Base-by-base conservation (phyloP, 2,888 invertebrate species). In the Mimas tiliae region DNA sequence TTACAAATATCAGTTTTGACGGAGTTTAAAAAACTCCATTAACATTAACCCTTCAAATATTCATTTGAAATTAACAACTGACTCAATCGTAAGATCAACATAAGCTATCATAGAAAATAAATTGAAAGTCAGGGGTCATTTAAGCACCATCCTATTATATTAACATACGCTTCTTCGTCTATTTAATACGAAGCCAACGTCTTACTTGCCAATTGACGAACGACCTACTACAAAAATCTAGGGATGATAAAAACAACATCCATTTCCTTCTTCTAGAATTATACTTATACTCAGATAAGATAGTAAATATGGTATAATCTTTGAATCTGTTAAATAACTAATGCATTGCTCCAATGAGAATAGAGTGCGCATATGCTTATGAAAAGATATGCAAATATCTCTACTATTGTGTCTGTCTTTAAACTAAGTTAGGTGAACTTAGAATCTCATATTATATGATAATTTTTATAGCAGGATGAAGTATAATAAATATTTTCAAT, bases 341-440 rank as follows among this genome's bases (percentile, higher is more conserved):
- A 19, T 19, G 19, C 19, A 19, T 21, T 42, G 34, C 6, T n/a
- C 16, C 16, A 11, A 9, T 38, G 38, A 16, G 58, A 58, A 58
- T 19, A 42, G 12, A 42, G 19, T 12, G 14, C 16, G 19, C 38
- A 38, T 38, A 12, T 55, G 55, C 34, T n/a, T n/a, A 34, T 9
- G 16, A 38, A 34, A 19, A 42, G 42, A 58, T 58, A 42, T 58
- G 58, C 58, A 42, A 19, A 38, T 58, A 42, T 19, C 6, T 19
- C 19, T 7, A 16, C 16, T 19, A 2, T 1, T 38, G 1, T 42
- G 16, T 19, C 9, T 19, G 11, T 9, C 19, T 42, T 58, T 38
- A 38, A 16, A 16, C 9, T 55, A 2, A 33, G 34, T 11, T 11
- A 19, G 8, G 9, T 8, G 38, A 38, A 38, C 9, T 11, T 8